These are phyloP conservation scores for Polydrusus cervinus DNA, from an alignment of 2,888 invertebrate genomes.

Conservation along the genomic window DNA sequence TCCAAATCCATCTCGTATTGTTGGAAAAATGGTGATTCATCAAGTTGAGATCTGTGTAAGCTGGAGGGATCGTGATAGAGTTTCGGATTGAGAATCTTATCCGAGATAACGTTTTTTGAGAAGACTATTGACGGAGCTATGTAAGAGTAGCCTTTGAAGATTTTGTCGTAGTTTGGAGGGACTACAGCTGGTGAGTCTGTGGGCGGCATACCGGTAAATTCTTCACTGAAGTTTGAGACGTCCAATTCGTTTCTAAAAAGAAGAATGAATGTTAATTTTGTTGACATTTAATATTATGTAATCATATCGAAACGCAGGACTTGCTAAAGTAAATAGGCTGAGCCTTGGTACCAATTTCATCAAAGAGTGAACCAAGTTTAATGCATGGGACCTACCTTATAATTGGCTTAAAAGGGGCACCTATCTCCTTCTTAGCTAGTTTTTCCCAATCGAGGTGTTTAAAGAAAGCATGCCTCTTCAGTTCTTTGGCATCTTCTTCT, in stretches of 20 bases:
- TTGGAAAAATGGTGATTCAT: conserved; percentile 89
- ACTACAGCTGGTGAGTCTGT: conserved; percentile 84
- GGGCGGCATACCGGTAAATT: conserved; percentile 94
- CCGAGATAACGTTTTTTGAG: conserved; percentile 84
- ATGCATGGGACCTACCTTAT: conserved; percentile 73
- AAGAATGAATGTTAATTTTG: neutral
- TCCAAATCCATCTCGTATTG: conserved; percentile 84
- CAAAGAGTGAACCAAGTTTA: neutral
- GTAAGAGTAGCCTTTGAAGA: conserved; percentile 96
- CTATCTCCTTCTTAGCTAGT: conserved; percentile 83
- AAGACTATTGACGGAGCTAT: conserved; percentile 94
- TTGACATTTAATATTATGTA: neutral
- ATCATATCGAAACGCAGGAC: neutral
- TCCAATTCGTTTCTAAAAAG: conserved; percentile 83
- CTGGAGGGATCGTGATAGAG: conserved; percentile 55
- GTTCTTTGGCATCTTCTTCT: conserved; percentile 87
- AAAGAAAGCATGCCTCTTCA: conserved; percentile 94
- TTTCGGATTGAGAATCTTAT: conserved; percentile 77
- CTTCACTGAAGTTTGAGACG: conserved; percentile 96
- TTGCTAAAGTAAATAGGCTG: too few relatives aligned
- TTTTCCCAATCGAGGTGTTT: conserved; percentile 89
- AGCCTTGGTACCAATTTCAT: too few relatives aligned
- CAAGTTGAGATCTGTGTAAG: conserved; percentile 64
- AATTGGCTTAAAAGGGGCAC: conserved; percentile 93
- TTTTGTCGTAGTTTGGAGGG: conserved; percentile 89